These are phyloP conservation scores for Mythimna ferrago DNA, from an alignment of 2,888 invertebrate species.

Conservation along the genomic window DNA sequence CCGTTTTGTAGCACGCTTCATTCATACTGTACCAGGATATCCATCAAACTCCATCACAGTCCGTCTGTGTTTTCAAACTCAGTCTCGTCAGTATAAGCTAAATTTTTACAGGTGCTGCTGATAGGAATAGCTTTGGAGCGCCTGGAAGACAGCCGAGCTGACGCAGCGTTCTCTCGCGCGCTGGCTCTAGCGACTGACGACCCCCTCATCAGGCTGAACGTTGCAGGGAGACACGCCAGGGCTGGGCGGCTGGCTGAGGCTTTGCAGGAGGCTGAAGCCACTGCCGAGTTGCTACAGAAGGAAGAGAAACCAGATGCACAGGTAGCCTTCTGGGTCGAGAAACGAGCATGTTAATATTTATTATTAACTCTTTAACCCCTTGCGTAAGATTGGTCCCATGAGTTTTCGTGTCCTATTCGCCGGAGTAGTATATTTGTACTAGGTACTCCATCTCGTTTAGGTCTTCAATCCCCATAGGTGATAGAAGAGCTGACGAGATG, in stretches of 20 bases:
- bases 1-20: background rate
- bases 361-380: too few relatives aligned
- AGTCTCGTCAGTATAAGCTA: background rate
- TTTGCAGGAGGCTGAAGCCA: conserved; percentile 71
- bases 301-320: conserved; percentile 78
- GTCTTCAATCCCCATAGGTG: too few relatives aligned
- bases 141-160: conserved; percentile 81
- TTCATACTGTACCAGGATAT: background rate
- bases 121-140: conserved; percentile 85
- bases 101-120: conserved; percentile 77
- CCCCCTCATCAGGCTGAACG: conserved; percentile 80
- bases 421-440: too few relatives aligned
- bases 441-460: too few relatives aligned
- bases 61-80: too few relatives aligned
- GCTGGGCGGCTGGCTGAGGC: conserved; percentile 76
- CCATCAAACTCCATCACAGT: too few relatives aligned
- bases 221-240: conserved; percentile 81
- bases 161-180: conserved; percentile 82
- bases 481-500: too few relatives aligned
- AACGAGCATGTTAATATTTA: background rate
- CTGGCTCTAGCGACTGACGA: conserved; percentile 76
- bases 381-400: too few relatives aligned
- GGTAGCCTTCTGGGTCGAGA: conserved; percentile 61
- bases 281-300: conserved; percentile 71
- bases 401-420: too few relatives aligned